phyloP scores from a whole-genome alignment of 1,140 invertebrate species.

The Dermatophagoides farinae region DNA sequence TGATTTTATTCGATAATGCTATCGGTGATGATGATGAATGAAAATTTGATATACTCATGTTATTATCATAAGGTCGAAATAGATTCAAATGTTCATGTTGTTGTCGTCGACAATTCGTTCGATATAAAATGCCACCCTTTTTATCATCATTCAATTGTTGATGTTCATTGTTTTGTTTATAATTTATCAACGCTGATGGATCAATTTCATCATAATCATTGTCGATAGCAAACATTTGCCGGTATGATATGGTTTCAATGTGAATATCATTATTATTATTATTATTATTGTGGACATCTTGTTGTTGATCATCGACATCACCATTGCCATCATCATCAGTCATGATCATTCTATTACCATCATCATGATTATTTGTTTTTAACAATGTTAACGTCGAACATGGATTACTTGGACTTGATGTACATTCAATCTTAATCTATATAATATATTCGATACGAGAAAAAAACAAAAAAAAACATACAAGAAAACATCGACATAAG shows the following conservation, averaged over 20 bases:
- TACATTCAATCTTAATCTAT: constrained; percentile 13
- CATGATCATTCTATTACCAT: not conserved
- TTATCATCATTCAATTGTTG: too few relatives aligned
- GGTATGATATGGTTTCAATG: not conserved
- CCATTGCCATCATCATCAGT: not conserved
- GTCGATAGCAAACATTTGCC: too few relatives aligned
- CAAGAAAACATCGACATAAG: not conserved
- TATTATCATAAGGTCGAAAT: not conserved
- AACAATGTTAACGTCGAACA: not conserved
- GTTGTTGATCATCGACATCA: not conserved
- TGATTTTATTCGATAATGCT: not conserved
- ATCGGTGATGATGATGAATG: too few relatives aligned
- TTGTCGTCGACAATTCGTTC: not conserved
- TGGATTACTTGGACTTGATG: constrained; percentile 9
- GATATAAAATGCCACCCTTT: too few relatives aligned
- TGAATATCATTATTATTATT: too few relatives aligned
- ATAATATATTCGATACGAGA: not conserved
- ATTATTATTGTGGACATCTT: not conserved
- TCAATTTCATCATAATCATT: too few relatives aligned
- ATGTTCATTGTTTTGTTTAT: too few relatives aligned
- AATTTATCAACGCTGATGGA: too few relatives aligned
- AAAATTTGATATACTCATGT: not conserved
- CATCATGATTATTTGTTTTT: not conserved
- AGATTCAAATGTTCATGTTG: not conserved
- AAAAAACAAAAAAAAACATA: not conserved